Base-by-base conservation (phyloP, 2,888 invertebrate genomes). In the Willowsia nigromaculata region DNA sequence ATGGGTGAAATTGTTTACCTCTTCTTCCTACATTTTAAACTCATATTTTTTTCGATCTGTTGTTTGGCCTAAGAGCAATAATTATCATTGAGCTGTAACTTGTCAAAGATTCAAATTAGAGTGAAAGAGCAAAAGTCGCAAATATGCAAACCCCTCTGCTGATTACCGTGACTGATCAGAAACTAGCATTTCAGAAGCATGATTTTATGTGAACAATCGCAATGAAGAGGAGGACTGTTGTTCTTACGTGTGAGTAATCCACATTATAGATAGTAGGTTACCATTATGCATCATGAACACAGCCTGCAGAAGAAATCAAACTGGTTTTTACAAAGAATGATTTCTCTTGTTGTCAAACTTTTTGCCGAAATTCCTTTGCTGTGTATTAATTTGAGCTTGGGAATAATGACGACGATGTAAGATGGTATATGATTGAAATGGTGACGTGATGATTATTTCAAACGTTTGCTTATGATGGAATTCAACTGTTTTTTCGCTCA, bases 101-200 rank as follows among this genome's bases (percentile, higher is more conserved):
- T 78, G 86, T 86, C 86, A 86, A 86, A 78, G 65, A 80, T 78
- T 80, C 53, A 78, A 85, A 78, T 85, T 59, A 85, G 62, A 78
- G 76, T 78, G 65, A 15, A 33, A 68, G n/a, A 30, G 37, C 65
- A 30, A 3, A n/a, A 6, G 65, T 37, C 37, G 2, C 30, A 68
- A 68, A 30, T 37, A 18, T 37, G 33, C n/a, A n/a, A 68, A 25
- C 1, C 9, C 18, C 53, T 53, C 15, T 27, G 30, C 65, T 68
- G 37, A 68, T 68, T 25, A 33, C 30, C 9, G 33, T 15, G 78
- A 27, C 13, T 47, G 76, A 50, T 78, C 22, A 30, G 15, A 37
- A 37, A 33, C 37, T 68, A 11, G 25, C 33, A 0, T 68, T n/a
- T 6, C 47, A 15, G 4, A 18, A 43, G 37, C 22, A 50, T n/a